phyloP scores from a whole-genome alignment of 1,140 invertebrate genomes.

The Temnothorax curvispinosus region DNA sequence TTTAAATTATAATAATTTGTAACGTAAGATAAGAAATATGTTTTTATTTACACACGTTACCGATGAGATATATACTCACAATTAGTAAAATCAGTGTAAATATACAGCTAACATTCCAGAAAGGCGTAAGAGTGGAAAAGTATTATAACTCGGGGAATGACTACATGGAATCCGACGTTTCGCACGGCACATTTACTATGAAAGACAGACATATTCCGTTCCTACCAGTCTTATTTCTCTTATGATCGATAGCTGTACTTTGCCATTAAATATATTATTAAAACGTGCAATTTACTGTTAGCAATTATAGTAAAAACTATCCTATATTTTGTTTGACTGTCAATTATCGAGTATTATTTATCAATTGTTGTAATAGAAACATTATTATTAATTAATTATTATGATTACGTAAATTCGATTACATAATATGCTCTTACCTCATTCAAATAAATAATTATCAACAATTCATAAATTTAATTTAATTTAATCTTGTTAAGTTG shows the following conservation, averaged over 20 bases:
- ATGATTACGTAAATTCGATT: not conserved
- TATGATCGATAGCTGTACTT: not conserved
- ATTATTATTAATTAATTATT: not conserved
- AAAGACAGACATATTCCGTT: not conserved
- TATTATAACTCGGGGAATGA: constrained; percentile 28
- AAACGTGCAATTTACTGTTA: not conserved
- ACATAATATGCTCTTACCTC: not conserved
- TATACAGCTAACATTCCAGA: not conserved
- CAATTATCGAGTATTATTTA: not conserved
- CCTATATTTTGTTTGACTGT: not conserved
- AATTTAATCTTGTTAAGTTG: not conserved
- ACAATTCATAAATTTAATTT: constrained; percentile 6
- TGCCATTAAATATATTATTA: not conserved
- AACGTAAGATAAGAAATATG: not conserved
- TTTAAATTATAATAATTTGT: not conserved
- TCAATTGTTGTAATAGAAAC: not conserved
- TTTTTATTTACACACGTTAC: not conserved
- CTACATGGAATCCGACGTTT: constrained; percentile 5
- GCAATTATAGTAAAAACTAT: not conserved
- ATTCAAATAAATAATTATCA: not conserved
- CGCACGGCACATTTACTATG: constrained; percentile 35
- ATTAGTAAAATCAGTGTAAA: not conserved
- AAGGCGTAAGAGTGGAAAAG: constrained; percentile 43
- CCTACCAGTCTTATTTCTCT: constrained; percentile 2
- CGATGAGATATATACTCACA: not conserved